Evolutionary conservation across 2,113 vertebrate species (phyloP), one percentile per base, ranked within the genome.

Genomic region (Dendropsophus ebraccatus): DNA sequence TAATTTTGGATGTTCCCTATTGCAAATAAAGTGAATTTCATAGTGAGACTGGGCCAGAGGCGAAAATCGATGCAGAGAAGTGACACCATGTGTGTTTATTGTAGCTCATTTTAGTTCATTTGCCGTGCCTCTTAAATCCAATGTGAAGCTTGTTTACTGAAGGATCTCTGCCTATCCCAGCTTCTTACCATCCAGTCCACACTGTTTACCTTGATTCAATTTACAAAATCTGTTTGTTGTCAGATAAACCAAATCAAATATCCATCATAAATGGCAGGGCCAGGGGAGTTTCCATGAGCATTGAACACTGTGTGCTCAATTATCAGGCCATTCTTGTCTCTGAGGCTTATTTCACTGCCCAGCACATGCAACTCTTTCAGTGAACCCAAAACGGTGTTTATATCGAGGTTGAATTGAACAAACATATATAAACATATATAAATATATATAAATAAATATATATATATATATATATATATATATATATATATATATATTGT

Each of bases 41-140:
- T 52, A 49, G 58, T n/a, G 45, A 77, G 41, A 77, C 56, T n/a
- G 12, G 75, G 62, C 83, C 83, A n/a, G 54, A 65, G 54, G 50
- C 37, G 1, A 49, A 23, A 32, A 50, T 23, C 30, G 32, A 50
- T 16, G 25, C 73, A 50, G 41, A 76, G 72, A 65, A 65, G 83
- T 67, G 74, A 41, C 58, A 78, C 74, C 74, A 69, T 77, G 83
- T 85, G 83, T 62, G 50, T 23, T 78, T 76, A 25, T 67, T 78
- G 49, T 75, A 58, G 58, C 76, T 78, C 58, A 85, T 85, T 78
- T 77, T 23, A 21, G 30, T 21, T 52, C 19, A 78, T 85, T 85
- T 78, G 60, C 37, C 16, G 58, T 67, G 74, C 72, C 58, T 85
- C 47, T 67, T 77, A 85, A 74, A 65, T 19, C 49, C 60, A 75